Conservation (phyloP, 2,888 invertebrate genomes). For the Nasonovia ribisnigri region DNA sequence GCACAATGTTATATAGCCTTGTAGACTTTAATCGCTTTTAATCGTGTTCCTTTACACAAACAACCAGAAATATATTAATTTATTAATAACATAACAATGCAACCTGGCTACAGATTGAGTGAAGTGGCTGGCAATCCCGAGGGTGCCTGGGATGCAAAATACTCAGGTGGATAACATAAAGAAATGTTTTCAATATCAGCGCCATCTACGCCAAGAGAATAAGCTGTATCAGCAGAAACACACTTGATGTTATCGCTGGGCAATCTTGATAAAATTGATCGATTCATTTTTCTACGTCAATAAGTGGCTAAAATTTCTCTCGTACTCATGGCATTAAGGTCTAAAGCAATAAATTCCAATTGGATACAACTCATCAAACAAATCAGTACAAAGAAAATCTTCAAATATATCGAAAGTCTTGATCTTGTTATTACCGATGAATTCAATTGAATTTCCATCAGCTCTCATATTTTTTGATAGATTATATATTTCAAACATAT, state of each 20-base stretch:
- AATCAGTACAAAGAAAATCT: neutral
- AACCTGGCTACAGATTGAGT: neutral
- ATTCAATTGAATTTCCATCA: neutral
- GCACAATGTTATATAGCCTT: neutral
- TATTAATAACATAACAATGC: neutral
- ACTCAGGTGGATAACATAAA: neutral
- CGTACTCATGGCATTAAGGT: neutral
- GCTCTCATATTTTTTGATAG: neutral
- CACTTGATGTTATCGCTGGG: neutral
- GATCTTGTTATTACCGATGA: neutral
- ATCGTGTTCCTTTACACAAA: neutral
- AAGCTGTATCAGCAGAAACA: neutral
- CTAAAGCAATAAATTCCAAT: neutral
- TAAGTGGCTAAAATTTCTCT: neutral
- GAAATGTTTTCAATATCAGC: neutral
- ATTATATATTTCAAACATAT: neutral
- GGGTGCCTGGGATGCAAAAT: neutral
- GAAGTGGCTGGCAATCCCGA: neutral
- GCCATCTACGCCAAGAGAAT: neutral
- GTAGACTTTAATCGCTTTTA: neutral
- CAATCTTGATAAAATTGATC: neutral
- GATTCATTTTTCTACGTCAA: neutral
- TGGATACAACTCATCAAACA: neutral
- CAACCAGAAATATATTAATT: neutral
- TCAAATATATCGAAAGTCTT: neutral